Base-by-base conservation (phyloP, 2,888 invertebrate species). In the Diplolepis rosae region DNA sequence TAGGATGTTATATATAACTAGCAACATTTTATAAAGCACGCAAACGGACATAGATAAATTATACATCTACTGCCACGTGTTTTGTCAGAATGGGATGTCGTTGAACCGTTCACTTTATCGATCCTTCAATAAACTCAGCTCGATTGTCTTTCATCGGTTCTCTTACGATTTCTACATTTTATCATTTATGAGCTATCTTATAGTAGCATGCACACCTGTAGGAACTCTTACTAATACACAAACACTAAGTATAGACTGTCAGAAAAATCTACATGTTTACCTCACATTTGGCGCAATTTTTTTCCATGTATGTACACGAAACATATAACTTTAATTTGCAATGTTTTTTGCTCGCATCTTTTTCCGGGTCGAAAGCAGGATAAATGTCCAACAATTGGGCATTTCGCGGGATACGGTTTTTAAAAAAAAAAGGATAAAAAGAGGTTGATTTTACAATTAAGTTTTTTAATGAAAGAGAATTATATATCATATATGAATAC, bases 61-160 rank as follows among this genome's bases (percentile, higher is more conserved):
- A 73, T 72, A 51, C 32, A 51, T 39, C 42, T 32, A 45, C 39
- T 42, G 35, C 42, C 39, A 56, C 30, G 50, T 52, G 50, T 73
- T 70, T 52, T 35, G 56, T 54, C 65, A 65, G 74, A 67, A 74
- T 54, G 70, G 48, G 66, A 70, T 70, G 74, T 74, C 68, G 70
- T 68, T 70, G 70, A 72, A 68, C 70, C 72, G 52, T 28, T 65
- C 56, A 13, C 24, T 61, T 24, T 35, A 61, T 61, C 61, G 61
- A 61, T 61, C 61, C 39, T 35, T 61, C 39, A 61, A 61, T 39
- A 56, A 35, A 32, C 22, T 24, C 24, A 61, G 24, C 61, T 61
- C 61, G 61, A 61, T 61, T 61, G 35, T 61, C 39, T 61, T 39
- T 61, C 5, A 22, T 61, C 35, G 24, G 24, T 61, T 35, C 22